A percentile compares a stretch with the other conserved stretches of the same genome.
phyloP scores from a whole-genome alignment of 2,888 invertebrate genomes.

The Danaus chrysippus region DNA sequence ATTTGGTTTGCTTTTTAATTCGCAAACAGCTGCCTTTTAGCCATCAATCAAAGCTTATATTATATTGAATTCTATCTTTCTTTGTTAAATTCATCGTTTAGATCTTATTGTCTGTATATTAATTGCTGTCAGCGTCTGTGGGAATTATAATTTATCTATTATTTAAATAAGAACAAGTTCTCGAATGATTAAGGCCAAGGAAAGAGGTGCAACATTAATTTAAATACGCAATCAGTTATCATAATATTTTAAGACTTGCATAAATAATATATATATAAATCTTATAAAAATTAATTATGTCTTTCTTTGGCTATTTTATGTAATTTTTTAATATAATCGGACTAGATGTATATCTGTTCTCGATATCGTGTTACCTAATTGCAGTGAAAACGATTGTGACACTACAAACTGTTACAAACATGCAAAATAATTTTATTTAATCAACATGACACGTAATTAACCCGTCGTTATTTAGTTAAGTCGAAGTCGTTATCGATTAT shows the following conservation, averaged over 20 bases:
- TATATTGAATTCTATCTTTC: slow-evolving; percentile 24
- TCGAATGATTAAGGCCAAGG: slow-evolving; percentile 1
- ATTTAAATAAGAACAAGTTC: neutral
- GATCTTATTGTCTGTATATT: slow-evolving; percentile 9
- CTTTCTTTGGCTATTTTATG: too few relatives aligned
- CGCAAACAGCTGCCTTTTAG: slow-evolving; percentile 38
- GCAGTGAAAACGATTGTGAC: slow-evolving; percentile 19
- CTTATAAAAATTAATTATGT: neutral
- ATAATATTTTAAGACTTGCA: neutral
- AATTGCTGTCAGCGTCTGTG: neutral
- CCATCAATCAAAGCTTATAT: slow-evolving; percentile 41
- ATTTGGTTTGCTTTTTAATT: slow-evolving; percentile 35
- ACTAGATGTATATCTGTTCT: too few relatives aligned
- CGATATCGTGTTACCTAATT: slow-evolving; percentile 12
- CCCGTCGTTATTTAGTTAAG: neutral
- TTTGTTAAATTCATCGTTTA: slow-evolving; percentile 17
- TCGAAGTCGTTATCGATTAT: neutral
- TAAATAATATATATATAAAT: neutral
- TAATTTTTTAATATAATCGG: too few relatives aligned
- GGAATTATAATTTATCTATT: neutral
- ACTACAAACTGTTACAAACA: slow-evolving; percentile 15
- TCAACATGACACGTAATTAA: neutral
- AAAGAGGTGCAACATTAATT: slow-evolving; percentile 1
- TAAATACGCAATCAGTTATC: neutral
- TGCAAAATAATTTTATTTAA: slow-evolving; percentile 3